Evolutionary conservation across 2,888 invertebrate species (phyloP), one percentile per base, ranked within the genome.

Genomic region (Drosophila paracracens): DNA sequence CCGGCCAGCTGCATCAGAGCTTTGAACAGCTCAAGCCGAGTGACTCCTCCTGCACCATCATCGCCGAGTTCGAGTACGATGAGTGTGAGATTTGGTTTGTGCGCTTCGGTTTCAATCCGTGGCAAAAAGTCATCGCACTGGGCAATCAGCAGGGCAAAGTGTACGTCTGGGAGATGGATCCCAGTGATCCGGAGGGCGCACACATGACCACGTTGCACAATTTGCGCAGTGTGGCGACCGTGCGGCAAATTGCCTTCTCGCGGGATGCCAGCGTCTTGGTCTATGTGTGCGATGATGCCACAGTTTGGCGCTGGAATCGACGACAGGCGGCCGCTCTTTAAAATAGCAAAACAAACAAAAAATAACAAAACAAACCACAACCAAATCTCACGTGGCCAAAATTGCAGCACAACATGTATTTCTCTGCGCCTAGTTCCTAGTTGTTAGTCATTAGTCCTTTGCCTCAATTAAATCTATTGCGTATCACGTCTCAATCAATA

Each of bases 51-150:
- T 96, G 97, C 38, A 97, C 98, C 0, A 95, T 98, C 13, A 95
- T 98, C 52, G 97, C 98, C 89, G 95, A 97, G 62, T 98, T 98
- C 92, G 98, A 98, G 89, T 98, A 97, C 91, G 97, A 97, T 91
- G 98, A 99, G 88, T 98, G 98, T 93, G 98, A 99, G 92, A 98
- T 99, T 82, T 99, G 99, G 99, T 99, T 99, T 93, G 97, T 99
- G 83, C 94, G 99, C 57, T 99, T 99, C 92, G 97, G 98, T 0
- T 96, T 99, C 92, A 98, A 99, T 93, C 97, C 96, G 87, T 96
- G 96, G 94, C 97, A 98, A 91, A 97, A 97, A 94, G 96, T 97
- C 43, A 95, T 99, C 91, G 99, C 99, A 0, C 93, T 99, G 38
- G 99, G 99, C n/a, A 99, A 99, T 94, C 98, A 98, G 93, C 96